A percentile compares a stretch with the other conserved stretches of the same genome.
Evolutionary conservation across 2,797 vertebrate genomes (phyloP).

Genomic region (Coendou prehensilis): DNA sequence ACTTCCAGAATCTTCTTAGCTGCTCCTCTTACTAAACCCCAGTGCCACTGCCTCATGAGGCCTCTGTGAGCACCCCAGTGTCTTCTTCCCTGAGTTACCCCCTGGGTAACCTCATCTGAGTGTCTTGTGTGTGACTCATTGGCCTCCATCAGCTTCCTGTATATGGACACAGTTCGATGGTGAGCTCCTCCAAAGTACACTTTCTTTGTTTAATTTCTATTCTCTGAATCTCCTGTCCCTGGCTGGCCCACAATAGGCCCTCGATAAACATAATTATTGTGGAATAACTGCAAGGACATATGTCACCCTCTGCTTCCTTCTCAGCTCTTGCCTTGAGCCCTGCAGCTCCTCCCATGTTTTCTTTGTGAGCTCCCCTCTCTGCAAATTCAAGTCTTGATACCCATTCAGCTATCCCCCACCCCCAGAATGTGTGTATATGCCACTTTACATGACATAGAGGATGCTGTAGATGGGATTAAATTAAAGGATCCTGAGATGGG

Average conservation of each 20-base stretch:
- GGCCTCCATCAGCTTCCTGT: neutral
- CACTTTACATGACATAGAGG: accelerated
- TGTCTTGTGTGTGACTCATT: neutral
- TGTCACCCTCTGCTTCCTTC: neutral
- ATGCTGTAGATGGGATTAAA: neutral
- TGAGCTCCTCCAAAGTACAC: neutral
- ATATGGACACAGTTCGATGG: neutral
- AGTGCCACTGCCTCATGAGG: neutral
- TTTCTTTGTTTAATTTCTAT: neutral
- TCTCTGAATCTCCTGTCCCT: neutral
- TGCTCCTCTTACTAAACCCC: neutral
- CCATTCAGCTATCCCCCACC: neutral
- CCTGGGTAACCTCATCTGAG: neutral
- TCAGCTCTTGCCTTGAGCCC: neutral
- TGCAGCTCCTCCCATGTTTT: neutral
- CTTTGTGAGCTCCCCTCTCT: neutral
- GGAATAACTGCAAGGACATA: neutral
- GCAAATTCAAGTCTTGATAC: neutral
- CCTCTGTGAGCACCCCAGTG: neutral
- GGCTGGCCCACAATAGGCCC: neutral
- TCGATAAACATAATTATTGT: neutral
- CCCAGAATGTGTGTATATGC: neutral
- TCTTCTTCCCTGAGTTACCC: neutral
- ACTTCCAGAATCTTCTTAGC: slow-evolving; percentile 55
- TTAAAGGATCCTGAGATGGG: neutral